Conservation (phyloP, 1,140 invertebrate species). For the Aphaenogaster rudis region DNA sequence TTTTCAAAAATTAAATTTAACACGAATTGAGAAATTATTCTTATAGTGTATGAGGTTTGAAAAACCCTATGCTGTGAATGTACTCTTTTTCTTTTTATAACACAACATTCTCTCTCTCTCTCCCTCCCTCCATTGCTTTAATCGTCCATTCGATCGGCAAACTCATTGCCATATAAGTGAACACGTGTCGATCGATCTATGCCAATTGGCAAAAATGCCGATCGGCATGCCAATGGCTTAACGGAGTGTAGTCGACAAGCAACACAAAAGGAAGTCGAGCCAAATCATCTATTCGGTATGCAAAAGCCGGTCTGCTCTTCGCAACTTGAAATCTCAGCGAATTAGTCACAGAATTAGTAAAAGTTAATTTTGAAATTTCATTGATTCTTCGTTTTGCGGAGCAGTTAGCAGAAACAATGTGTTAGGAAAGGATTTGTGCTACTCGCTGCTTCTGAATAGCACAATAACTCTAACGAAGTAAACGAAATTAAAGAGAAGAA, state of each 20-base stretch:
- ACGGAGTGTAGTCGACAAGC: neutral
- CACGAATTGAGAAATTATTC: neutral
- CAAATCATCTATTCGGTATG: constrained; percentile 28
- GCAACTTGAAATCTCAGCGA: constrained; percentile 1
- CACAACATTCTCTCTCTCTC: neutral
- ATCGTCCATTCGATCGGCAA: constrained; percentile 7
- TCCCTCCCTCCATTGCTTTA: neutral
- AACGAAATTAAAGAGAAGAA: constrained; percentile 10
- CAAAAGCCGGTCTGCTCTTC: neutral
- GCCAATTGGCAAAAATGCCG: constrained; percentile 41
- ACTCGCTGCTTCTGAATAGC: neutral
- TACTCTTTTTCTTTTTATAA: neutral
- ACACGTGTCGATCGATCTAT: constrained; percentile 35
- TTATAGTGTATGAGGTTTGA: neutral
- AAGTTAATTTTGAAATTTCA: neutral
- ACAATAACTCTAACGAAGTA: neutral
- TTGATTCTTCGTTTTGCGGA: neutral
- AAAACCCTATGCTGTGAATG: neutral
- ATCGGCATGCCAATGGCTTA: constrained; percentile 12
- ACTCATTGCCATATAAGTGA: constrained; percentile 21
- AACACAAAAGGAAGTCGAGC: constrained; percentile 28
- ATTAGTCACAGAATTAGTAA: neutral
- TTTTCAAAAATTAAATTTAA: neutral
- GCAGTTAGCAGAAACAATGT: neutral
- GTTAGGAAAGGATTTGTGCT: neutral